Base-by-base conservation (phyloP, 2,888 invertebrate genomes). In the Hofmannophila pseudospretella region DNA sequence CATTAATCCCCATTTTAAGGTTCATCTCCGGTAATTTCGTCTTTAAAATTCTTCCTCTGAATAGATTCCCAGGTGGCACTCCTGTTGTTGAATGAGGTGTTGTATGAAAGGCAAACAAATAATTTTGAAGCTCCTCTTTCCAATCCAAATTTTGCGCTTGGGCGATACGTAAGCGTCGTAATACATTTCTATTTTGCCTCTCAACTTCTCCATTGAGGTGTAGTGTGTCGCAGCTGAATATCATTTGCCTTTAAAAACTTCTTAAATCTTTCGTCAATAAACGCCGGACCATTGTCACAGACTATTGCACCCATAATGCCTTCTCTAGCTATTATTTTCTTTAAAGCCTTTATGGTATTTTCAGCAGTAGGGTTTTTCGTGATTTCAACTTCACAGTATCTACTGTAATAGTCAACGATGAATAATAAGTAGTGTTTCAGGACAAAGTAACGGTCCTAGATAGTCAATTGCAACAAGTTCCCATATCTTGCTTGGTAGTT, bases 351-450 rank as follows among this genome's bases (percentile, higher is more conserved):
- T 4, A 41, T 44, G 10, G 38, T 40, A 3, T n/a, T 28, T n/a
- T 36, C 38, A 4, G 34, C 32, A n/a, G 34, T 38, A 7, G 9
- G n/a, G n/a, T n/a, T 34, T 7, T 28, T n/a, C 7, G 25, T 39
- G 1, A 25, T 31, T 32, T 44, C 32, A 7, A 41, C 32, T 28
- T 41, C 38, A 13, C 22, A 25, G 12, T 40, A 41, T 9, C 41
- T 32, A 20, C 34, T 45, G 14, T 45, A 45, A 8, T 42, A 42
- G n/a, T 41, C 41, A 1, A 42, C 20, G 12, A 39, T 7, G 20
- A 39, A 13, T 4, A 39, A 25, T 2, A 44, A 7, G 25, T 44
- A 41, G 20, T n/a, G n/a, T n/a, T n/a, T 41, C 33, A 2, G 36
- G 36, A 7, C 36, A 34, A 7, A 41, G 44, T 12, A 44, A 20